Evolutionary conservation across 1,140 invertebrate genomes (phyloP).

Genomic region (Notospermus geniculatus): DNA sequence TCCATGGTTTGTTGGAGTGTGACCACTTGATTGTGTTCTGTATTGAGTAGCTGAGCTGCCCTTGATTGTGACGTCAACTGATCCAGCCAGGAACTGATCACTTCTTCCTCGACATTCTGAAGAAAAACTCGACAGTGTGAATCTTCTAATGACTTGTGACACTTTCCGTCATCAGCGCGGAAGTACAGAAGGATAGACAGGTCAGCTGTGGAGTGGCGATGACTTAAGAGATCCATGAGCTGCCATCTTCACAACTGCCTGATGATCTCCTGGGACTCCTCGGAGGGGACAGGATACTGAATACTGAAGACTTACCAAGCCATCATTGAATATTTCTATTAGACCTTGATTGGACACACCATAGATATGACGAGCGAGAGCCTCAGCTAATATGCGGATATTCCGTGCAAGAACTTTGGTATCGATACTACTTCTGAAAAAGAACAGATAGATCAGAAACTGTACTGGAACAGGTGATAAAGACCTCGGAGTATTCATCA

Average conservation of each 20-base stretch:
- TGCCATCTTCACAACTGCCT: too few relatives aligned
- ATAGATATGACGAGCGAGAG: constrained; percentile 81
- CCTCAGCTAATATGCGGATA: constrained; percentile 75
- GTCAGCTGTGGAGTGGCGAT: too few relatives aligned
- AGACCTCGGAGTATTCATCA: too few relatives aligned
- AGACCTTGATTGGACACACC: constrained; percentile 64
- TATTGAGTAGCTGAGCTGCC: constrained; percentile 69
- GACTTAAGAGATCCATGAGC: too few relatives aligned
- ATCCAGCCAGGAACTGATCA: constrained; percentile 72
- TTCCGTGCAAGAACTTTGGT: constrained; percentile 67
- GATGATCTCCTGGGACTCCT: too few relatives aligned
- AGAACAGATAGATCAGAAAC: background rate
- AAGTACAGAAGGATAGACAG: too few relatives aligned
- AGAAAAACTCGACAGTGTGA: too few relatives aligned
- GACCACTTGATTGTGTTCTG: constrained; percentile 64
- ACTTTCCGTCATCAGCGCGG: too few relatives aligned
- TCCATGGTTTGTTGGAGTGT: constrained; percentile 71
- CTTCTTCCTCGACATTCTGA: constrained; percentile 71
- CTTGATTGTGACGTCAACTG: constrained; percentile 69
- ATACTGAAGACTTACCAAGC: constrained; percentile 62
- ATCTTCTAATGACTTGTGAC: too few relatives aligned
- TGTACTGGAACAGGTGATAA: too few relatives aligned
- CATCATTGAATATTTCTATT: constrained; percentile 65
- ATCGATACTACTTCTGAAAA: constrained; percentile 58
- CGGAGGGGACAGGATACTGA: background rate